Conservation (phyloP, 1,140 invertebrate species). For the Acromyrmex heyeri region DNA sequence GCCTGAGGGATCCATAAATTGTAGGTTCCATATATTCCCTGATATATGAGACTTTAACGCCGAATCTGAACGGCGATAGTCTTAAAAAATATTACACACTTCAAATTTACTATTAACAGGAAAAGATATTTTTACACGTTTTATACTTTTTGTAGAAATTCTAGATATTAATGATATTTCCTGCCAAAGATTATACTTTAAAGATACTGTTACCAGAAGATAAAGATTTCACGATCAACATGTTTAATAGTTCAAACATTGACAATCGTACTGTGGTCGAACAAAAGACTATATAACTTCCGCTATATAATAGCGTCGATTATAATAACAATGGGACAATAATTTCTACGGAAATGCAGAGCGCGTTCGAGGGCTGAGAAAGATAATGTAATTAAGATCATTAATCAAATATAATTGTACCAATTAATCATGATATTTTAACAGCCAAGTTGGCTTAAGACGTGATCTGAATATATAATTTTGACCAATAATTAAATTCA, state of each 20-base stretch:
- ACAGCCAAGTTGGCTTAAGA: slow-evolving; percentile 3
- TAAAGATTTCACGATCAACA: neutral
- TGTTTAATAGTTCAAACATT: slow-evolving; percentile 18
- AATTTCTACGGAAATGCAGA: slow-evolving; percentile 41
- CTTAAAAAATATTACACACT: neutral
- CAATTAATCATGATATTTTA: slow-evolving; percentile 62
- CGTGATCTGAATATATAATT: slow-evolving; percentile 66
- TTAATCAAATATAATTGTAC: slow-evolving; percentile 72
- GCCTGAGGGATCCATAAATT: no score
- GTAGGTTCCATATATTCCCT: no score
- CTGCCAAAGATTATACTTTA: neutral
- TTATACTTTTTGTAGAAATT: neutral
- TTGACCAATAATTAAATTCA: slow-evolving; percentile 64
- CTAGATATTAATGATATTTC: neutral
- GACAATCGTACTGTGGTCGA: neutral
- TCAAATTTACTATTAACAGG: no score
- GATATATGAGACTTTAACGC: no score
- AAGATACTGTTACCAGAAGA: neutral
- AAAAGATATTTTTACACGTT: no score
- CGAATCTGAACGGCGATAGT: no score
- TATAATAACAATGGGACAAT: slow-evolving; percentile 14
- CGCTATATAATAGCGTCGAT: neutral
- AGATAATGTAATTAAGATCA: slow-evolving; percentile 63
- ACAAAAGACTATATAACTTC: slow-evolving; percentile 18
- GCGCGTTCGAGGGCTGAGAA: slow-evolving; percentile 11